Percentiles rank a stretch among this genome's conserved stretches.
Conservation (phyloP, 2,888 invertebrate species). For the Drosophila parthenogenetica region DNA sequence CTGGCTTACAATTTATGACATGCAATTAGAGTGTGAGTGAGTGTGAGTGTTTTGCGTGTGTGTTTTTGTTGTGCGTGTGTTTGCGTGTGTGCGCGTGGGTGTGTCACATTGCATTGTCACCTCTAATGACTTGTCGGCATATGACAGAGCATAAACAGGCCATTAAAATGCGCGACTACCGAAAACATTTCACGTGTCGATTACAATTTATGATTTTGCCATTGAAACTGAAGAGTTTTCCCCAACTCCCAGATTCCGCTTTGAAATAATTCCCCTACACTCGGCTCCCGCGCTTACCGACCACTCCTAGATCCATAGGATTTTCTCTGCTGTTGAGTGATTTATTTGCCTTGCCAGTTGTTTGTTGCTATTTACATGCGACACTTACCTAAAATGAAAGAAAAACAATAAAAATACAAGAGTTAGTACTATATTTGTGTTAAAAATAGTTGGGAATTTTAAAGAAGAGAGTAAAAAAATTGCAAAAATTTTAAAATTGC, state of each 20-base stretch:
- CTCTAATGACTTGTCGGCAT: constrained; percentile 72
- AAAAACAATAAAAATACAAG: constrained; percentile 25
- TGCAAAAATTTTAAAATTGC: no score
- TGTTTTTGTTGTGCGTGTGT: constrained; percentile 20
- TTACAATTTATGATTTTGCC: constrained; percentile 58
- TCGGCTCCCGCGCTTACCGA: neutral
- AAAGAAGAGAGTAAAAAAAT: no score
- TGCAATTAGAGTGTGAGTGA: constrained; percentile 51
- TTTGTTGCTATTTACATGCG: constrained; percentile 26
- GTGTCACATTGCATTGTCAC: constrained; percentile 72
- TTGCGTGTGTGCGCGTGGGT: constrained; percentile 1
- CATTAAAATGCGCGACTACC: constrained; percentile 65
- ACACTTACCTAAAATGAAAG: constrained; percentile 68
- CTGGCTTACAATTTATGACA: constrained; percentile 66
- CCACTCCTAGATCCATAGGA: neutral
- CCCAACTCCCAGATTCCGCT: neutral
- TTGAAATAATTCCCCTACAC: no score
- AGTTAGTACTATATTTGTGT: constrained; percentile 21
- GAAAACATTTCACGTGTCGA: constrained; percentile 60
- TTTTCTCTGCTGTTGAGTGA: constrained; percentile 28
- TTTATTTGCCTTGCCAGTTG: constrained; percentile 23
- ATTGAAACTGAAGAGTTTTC: constrained; percentile 27
- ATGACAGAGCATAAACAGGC: constrained; percentile 73
- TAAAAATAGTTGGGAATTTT: no score
- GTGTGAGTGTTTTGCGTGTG: constrained; percentile 10